These are phyloP conservation scores for Myiotriccus ornatus DNA, from an alignment of 2,797 vertebrate genomes.

Conservation along the genomic window DNA sequence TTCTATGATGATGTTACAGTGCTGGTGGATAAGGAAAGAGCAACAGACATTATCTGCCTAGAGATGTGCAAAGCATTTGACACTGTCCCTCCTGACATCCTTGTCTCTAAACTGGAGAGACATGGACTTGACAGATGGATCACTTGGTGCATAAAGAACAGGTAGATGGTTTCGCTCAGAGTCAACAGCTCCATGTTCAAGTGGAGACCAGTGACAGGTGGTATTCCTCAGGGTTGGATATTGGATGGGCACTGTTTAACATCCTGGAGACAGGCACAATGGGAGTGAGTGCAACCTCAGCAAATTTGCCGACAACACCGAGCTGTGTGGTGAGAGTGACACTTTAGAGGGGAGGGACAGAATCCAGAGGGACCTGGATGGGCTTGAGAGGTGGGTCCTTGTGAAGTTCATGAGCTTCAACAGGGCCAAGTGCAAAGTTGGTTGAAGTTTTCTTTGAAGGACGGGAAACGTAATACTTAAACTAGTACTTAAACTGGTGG, in stretches of 20 bases:
- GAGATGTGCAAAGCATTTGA: neutral
- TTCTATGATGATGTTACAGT: neutral
- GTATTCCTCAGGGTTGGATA: neutral
- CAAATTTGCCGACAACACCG: fast-evolving
- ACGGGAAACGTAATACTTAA: neutral
- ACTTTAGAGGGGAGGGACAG: neutral
- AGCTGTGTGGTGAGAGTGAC: neutral
- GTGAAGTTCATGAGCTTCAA: neutral
- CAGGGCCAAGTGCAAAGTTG: neutral
- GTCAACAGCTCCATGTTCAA: neutral
- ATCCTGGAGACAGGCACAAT: no score
- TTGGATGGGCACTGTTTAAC: neutral
- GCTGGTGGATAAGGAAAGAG: neutral
- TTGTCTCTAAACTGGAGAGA: neutral
- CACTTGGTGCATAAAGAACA: neutral
- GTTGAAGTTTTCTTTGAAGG: neutral
- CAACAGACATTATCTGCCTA: neutral
- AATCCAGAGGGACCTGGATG: neutral
- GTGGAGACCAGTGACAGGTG: neutral
- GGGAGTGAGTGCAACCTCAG: neutral
- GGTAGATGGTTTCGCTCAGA: neutral
- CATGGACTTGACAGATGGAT: fast-evolving
- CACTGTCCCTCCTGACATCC: no score
- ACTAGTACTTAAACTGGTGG: neutral
- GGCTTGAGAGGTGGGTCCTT: neutral